phyloP scores from a whole-genome alignment of 1,140 invertebrate species.

The Calephelis nemesis region DNA sequence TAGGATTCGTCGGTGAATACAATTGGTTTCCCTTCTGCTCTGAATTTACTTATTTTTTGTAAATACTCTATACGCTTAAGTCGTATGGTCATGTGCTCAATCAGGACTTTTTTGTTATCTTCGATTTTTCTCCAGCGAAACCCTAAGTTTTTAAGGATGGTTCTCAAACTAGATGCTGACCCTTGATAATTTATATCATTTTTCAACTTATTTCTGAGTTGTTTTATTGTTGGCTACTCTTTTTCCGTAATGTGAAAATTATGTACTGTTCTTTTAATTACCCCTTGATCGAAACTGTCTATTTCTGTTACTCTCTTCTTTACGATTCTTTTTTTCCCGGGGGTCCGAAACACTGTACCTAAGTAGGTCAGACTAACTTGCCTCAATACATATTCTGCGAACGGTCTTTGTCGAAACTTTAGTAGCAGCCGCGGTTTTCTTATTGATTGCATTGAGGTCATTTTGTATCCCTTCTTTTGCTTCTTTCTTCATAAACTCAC shows the following conservation, averaged over 20 bases:
- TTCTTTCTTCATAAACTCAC: constrained; percentile 24
- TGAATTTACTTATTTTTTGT: constrained; percentile 24
- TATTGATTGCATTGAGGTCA: constrained; percentile 7
- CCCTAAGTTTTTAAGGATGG: constrained; percentile 17
- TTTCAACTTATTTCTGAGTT: too few species aligned
- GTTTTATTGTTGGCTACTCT: constrained; percentile 9
- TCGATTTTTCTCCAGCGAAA: constrained; percentile 31
- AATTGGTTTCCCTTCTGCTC: constrained; percentile 25
- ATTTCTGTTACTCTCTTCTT: constrained; percentile 22
- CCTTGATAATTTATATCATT: too few species aligned
- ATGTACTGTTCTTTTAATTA: constrained; percentile 31
- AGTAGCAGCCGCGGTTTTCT: constrained; percentile 22
- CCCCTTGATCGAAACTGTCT: constrained; percentile 25
- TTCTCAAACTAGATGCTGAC: too few species aligned
- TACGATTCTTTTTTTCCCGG: neutral
- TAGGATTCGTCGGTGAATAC: neutral
- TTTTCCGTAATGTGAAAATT: constrained; percentile 22
- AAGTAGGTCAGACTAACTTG: too few species aligned
- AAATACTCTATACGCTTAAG: constrained; percentile 30
- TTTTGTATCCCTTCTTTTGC: constrained; percentile 13
- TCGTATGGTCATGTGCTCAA: constrained; percentile 18
- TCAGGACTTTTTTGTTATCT: constrained; percentile 25
- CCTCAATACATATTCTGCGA: constrained; percentile 8
- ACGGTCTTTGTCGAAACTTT: constrained; percentile 7
- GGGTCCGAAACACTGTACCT: too few species aligned